Conservation (phyloP, 2,888 invertebrate species). For the Marronus borbonicus region DNA sequence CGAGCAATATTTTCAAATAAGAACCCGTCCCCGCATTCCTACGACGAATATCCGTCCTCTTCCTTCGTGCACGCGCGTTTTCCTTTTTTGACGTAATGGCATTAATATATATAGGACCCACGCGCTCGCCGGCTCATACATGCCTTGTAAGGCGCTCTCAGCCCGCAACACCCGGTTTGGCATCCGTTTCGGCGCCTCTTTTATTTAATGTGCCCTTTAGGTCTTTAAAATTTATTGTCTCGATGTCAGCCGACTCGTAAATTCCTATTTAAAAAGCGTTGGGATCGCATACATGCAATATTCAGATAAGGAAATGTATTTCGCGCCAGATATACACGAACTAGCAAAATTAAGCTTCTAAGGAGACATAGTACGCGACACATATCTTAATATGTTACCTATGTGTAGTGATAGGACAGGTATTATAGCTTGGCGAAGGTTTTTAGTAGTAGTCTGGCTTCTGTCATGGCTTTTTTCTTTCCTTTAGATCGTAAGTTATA, state of each 20-base stretch:
- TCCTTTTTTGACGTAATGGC: too few relatives aligned
- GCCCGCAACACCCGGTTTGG: too few relatives aligned
- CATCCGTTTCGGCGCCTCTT: constrained; percentile 9
- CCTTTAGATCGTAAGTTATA: too few relatives aligned
- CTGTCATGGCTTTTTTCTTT: too few relatives aligned
- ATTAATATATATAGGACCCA: neutral
- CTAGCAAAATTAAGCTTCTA: too few relatives aligned
- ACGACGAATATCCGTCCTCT: neutral
- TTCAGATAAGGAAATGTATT: constrained; percentile 31
- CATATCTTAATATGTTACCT: too few relatives aligned
- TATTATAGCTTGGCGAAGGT: too few relatives aligned
- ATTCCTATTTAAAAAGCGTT: constrained; percentile 20
- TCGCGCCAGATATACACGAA: too few relatives aligned
- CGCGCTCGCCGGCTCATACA: neutral
- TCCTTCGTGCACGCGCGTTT: neutral
- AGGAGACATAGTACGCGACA: too few relatives aligned
- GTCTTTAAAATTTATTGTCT: constrained; percentile 42
- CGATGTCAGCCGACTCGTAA: constrained; percentile 19
- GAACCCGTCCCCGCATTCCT: neutral
- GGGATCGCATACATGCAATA: constrained; percentile 22
- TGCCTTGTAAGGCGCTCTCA: too few relatives aligned
- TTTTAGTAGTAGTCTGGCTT: too few relatives aligned
- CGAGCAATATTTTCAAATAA: constrained; percentile 31
- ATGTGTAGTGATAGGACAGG: too few relatives aligned
- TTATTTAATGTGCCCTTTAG: constrained; percentile 41